Base-by-base conservation (phyloP, 2,113 vertebrate genomes). In the Entosphenus tridentatus region DNA sequence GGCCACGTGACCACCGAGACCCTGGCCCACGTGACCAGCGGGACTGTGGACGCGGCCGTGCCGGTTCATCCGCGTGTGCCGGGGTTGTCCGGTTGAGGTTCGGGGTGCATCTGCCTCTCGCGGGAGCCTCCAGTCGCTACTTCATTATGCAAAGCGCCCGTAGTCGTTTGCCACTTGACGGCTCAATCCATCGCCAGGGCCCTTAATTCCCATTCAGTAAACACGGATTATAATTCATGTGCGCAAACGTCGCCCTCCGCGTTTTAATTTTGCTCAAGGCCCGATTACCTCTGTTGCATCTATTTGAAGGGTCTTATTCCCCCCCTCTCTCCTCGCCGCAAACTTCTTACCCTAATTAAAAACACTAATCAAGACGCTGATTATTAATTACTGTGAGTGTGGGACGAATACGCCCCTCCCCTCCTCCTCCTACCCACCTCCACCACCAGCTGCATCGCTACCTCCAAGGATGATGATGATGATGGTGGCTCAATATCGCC, bases 131-230 rank as follows among this genome's bases (percentile, higher is more conserved):
- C 10, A 16, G 62, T 21, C 62, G 10, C 62, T 21, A 65, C 62
- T 65, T 65, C 62, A 65, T 65, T 65, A 65, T 65, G 62, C 62
- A 65, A 65, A 65, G n/a, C n/a, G 62, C n/a, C n/a, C 21, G n/a
- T 9, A 9, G n/a, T 65, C n/a, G 21, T 65, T 65, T 65, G 21
- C 62, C 62, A 65, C 21, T 65, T 65, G 62, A 65, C 62, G 21
- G 62, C 62, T 65, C 21, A 65, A 65, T 65, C 62, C 8, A 9
- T 65, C 21, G 62, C 62, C 11, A 11, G 21, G 62, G n/a, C 62
- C n/a, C 62, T 65, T 65, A 65, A 65, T 65, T 21, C 62, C 21
- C 62, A 65, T n/a, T 65, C 62, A 65, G 62, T 65, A 65, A 65
- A 65, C 62, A 65, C n/a, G 21, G 62, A 65, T 65, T 65, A 65